Base-by-base conservation (phyloP, 2,888 invertebrate genomes). In the Pilophorus perplexus region DNA sequence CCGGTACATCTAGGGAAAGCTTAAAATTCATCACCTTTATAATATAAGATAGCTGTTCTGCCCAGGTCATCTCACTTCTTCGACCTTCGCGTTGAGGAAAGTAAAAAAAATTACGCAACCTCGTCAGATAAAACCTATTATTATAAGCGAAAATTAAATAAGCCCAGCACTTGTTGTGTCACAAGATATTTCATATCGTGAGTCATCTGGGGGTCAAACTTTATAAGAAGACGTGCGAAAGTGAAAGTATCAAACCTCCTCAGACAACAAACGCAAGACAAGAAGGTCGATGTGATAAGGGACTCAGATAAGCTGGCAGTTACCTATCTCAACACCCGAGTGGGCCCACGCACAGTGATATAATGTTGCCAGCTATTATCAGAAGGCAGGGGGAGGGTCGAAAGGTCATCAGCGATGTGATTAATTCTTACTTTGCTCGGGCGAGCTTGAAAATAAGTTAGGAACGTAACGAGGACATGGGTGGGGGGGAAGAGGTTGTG, bases 331-430 rank as follows among this genome's bases (percentile, higher is more conserved):
- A 59, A 59, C 55, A 55, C 55, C 22, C 38, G 5, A 1, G 3
- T 42, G n/a, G 20, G 59, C 59, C 59, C 59, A 59, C 59, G 59
- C 59, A 59, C 33, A 42, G 59, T 59, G 59, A 59, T 59, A 59
- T 59, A 59, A 59, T 28, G 28, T 12, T 52, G 23, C 52, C 28
- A 28, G n/a, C 28, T 28, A 52, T 16, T 52, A 52, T 52, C 52
- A 52, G 52, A 28, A 52, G 52, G 52, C 28, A 18, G 16, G 8
- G 6, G 12, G 27, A 18, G 28, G 28, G 33, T 33, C 6, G 6
- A 33, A 33, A 33, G 33, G 33, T 33, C 33, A 33, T 33, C 33
- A 8, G 33, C 12, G 33, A 33, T 33, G 33, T 8, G 33, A 33
- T 33, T 33, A 33, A 33, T 33, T 33, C 33, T 33, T 12, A 33